Conservation (phyloP, 2,888 invertebrate genomes). For the Dryocosmus kuriphilus region DNA sequence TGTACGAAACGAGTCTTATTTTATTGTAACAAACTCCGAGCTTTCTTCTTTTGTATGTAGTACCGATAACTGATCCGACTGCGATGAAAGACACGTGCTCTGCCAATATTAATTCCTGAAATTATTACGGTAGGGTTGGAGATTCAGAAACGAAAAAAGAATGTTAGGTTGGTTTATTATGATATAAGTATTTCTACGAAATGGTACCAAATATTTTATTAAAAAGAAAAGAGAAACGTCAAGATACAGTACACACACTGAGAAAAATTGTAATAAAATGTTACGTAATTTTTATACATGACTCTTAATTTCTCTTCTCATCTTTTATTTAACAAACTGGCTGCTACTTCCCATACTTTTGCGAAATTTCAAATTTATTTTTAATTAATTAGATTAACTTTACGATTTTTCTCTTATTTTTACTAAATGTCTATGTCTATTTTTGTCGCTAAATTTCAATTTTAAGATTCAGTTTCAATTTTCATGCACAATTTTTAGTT, state of each 20-base stretch:
- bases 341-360: conserved; percentile 25
- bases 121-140: conserved; percentile 40
- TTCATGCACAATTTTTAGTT: background rate
- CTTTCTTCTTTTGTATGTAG: conserved; percentile 61
- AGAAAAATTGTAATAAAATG: conserved; percentile 71
- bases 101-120: conserved; percentile 32
- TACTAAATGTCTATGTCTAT: background rate
- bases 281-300: conserved; percentile 72
- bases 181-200: conserved; percentile 64
- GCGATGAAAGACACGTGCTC: conserved; percentile 50
- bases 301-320: conserved; percentile 62
- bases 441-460: background rate
- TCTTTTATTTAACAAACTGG: conserved; percentile 49
- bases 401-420: background rate
- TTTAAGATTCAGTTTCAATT: background rate
- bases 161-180: conserved; percentile 60
- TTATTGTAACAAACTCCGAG: conserved; percentile 63
- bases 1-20: conserved; percentile 70
- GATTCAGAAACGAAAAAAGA: conserved; percentile 45
- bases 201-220: conserved; percentile 73
- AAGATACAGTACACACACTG: conserved; percentile 63
- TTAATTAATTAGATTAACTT: background rate
- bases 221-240: conserved; percentile 59
- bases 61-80: conserved; percentile 50
- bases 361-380: background rate